Conservation (phyloP, 1,140 invertebrate genomes). For the Ceratosolen solmsi region DNA sequence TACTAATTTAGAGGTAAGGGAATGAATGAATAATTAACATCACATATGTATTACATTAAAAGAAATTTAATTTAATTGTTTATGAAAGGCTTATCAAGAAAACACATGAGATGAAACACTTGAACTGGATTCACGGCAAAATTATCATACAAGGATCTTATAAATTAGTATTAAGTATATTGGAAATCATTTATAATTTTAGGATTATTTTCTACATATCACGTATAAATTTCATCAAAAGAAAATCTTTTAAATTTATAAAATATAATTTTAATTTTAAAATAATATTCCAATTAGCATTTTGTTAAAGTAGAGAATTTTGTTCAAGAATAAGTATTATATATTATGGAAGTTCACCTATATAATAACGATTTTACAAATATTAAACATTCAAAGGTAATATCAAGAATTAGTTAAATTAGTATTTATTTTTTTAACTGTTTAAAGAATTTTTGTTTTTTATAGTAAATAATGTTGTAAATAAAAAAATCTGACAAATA, state of each 20-base stretch:
- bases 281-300: slow-evolving; percentile 22
- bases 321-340: slow-evolving; percentile 18
- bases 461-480: not conserved
- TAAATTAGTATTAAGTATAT: slow-evolving; percentile 19
- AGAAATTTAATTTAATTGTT: slow-evolving; percentile 13
- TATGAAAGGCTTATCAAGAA: slow-evolving; percentile 9
- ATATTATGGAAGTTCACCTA: slow-evolving; percentile 28
- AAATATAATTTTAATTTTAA: slow-evolving; percentile 5
- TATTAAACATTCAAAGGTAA: slow-evolving; percentile 4
- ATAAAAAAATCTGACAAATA: slow-evolving; percentile 30
- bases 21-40: not conserved
- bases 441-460: slow-evolving; percentile 1
- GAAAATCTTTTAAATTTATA: slow-evolving; percentile 6
- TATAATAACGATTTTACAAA: slow-evolving; percentile 30
- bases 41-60: not conserved
- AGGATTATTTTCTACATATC: slow-evolving; percentile 17
- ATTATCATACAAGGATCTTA: not conserved
- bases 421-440: not conserved
- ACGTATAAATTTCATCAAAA: slow-evolving; percentile 20
- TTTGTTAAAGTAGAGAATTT: slow-evolving; percentile 1
- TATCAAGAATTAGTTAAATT: not conserved
- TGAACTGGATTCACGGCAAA: slow-evolving; percentile 3
- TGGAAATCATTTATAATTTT: slow-evolving; percentile 34
- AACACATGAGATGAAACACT: slow-evolving; percentile 31
- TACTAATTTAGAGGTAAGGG: not conserved